Percentiles rank a stretch among this genome's conserved stretches.
phyloP scores from a whole-genome alignment of 2,113 vertebrate species.

The Rhabdornis inornatus region DNA sequence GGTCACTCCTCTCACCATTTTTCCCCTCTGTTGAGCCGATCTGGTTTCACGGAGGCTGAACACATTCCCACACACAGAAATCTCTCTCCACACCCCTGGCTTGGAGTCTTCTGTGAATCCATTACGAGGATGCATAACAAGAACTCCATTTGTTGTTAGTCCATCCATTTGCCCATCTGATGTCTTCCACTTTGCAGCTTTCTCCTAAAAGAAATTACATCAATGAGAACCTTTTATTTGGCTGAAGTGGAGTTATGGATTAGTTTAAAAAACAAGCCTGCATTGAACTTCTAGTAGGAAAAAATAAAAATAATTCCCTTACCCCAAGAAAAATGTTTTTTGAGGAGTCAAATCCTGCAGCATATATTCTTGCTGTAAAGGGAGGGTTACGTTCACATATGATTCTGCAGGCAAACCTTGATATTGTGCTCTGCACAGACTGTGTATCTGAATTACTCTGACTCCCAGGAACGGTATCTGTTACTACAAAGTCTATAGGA shows the following conservation, averaged over 20 bases:
- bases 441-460: constrained; percentile 93
- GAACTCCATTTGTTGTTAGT: constrained; percentile 94
- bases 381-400: constrained; percentile 94
- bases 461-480: constrained; percentile 94
- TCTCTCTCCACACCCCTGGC: constrained; percentile 97
- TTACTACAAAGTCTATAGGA: constrained; percentile 98
- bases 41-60: constrained; percentile 95
- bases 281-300: background rate
- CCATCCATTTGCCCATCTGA: constrained; percentile 96
- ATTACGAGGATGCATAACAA: constrained; percentile 95
- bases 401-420: constrained; percentile 96
- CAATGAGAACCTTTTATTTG: background rate
- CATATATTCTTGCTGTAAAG: constrained; percentile 94
- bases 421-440: constrained; percentile 98
- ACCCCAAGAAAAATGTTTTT: constrained; percentile 99
- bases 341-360: constrained; percentile 96
- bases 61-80: constrained; percentile 96
- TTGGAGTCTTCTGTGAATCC: constrained; percentile 97
- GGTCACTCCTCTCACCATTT: constrained; percentile 82
- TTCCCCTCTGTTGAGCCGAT: constrained; percentile 94
- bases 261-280: background rate
- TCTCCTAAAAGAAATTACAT: constrained; percentile 80
- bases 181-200: constrained; percentile 98
- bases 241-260: background rate
- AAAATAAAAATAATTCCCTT: constrained; percentile 34